Base-by-base conservation (phyloP, 1,140 invertebrate species). In the Zaprionus taronus region DNA sequence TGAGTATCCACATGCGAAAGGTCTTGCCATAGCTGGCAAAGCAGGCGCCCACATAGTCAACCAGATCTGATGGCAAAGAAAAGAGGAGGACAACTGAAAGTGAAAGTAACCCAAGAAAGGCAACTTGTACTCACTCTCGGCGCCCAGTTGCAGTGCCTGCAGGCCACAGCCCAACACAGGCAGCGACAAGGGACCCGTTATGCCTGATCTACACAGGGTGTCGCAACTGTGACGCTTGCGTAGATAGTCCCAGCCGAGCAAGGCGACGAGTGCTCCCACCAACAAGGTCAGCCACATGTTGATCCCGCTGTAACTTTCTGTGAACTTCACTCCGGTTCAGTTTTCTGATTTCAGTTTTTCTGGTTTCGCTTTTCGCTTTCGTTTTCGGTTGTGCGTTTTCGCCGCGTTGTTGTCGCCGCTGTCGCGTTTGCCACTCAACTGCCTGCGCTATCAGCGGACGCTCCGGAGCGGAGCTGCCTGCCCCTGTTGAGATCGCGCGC, bases 1-100 rank as follows among this genome's bases (percentile, higher is more conserved):
- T n/a, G 94, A 91, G 34, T 95, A 93, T 73, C 96, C 96, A 60
- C 93, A 94, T 28, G 93, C 93, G 20, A 96, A 86, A 90, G 0
- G 68, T 90, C 15, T 84, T 74, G 36, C 85, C 85, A 55, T 82
- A 84, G 2, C 56, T 38, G 1, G 58, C 53, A 34, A 89, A 89
- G 34, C 31, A 47, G 1, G 53, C 26, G 20, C 51, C 81, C 15
- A 90, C 79, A 56, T 65, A 85, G 6, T 47, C 26, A 9, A 89
- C 53, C 1, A 89, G 70, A 49, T 68, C 85, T 90, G 60, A 11
- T 31, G 31, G 31, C 1, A 41, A 2, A 17, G 12, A 1, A n/a
- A 56, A 6, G 20, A 12, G 4, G 22, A 34, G 4, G 22, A 34
- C 14, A 26, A 44, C 41, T 12, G 7, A 47, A 17, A 47, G 26